Evolutionary conservation across 2,797 vertebrate genomes (phyloP).

Genomic region (Gallinago nigripennis): DNA sequence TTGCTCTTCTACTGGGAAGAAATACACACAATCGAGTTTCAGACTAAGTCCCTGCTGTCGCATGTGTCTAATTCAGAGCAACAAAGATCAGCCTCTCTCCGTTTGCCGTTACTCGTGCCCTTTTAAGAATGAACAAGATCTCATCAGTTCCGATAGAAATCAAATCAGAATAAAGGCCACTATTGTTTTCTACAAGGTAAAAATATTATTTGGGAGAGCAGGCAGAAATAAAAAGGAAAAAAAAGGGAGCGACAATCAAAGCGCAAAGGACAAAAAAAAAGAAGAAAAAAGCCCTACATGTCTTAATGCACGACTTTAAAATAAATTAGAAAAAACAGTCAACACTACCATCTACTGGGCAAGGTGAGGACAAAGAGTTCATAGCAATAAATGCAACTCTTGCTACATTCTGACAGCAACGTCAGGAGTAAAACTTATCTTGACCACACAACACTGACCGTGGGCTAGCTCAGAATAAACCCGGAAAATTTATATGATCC

Average conservation of each 20-base stretch:
- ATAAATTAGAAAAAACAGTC: slow-evolving; percentile 68
- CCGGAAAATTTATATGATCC: not conserved
- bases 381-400: not conserved
- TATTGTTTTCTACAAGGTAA: not conserved
- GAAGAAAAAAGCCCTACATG: fast-evolving
- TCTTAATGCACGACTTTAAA: not conserved
- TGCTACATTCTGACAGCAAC: not conserved
- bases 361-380: slow-evolving; percentile 63
- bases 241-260: not conserved
- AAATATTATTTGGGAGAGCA: not conserved
- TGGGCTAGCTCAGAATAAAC: not conserved
- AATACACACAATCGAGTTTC: not conserved
- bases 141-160: not conserved
- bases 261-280: not conserved
- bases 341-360: slow-evolving; percentile 82
- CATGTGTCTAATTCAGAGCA: not conserved
- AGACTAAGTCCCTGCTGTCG: not conserved
- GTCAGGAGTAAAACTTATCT: not conserved
- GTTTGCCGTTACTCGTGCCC: not conserved
- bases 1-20: not conserved
- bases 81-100: not conserved
- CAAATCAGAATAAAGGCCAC: not conserved
- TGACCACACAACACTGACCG: not conserved
- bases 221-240: not conserved
- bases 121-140: not conserved